A percentile compares a stretch with the other conserved stretches of the same genome.
These are phyloP conservation scores for Imbricaverruca yamaguchii DNA, from an alignment of 2,888 invertebrate genomes.

Conservation along the genomic window DNA sequence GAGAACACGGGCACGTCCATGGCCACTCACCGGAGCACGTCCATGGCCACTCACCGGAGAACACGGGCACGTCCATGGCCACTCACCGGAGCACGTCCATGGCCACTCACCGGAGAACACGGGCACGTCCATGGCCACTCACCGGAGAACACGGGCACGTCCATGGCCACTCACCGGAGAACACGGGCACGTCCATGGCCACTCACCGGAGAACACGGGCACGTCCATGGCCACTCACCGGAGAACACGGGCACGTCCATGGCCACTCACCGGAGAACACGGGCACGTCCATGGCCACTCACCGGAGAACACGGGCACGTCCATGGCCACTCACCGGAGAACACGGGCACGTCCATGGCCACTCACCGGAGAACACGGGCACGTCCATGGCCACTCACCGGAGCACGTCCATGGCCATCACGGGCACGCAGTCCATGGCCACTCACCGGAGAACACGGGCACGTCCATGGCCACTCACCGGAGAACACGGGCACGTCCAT, in stretches of 20 bases:
- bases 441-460: neutral
- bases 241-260: neutral
- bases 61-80: slow-evolving; percentile 98
- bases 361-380: slow-evolving; percentile 44
- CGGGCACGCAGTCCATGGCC: too few relatives aligned
- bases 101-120: neutral
- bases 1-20: neutral
- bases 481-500: slow-evolving; percentile 99
- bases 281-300: slow-evolving; percentile 96
- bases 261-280: slow-evolving; percentile 72
- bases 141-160: slow-evolving; percentile 95
- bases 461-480: slow-evolving; percentile 43
- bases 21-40: too few relatives aligned
- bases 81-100: too few relatives aligned
- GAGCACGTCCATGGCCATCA: slow-evolving; percentile 99
- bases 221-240: slow-evolving; percentile 88
- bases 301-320: neutral
- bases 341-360: slow-evolving; percentile 98
- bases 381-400: slow-evolving; percentile 43
- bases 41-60: slow-evolving; percentile 57
- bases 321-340: slow-evolving; percentile 57
- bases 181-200: neutral
- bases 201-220: slow-evolving; percentile 81
- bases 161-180: slow-evolving; percentile 71
- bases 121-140: slow-evolving; percentile 19